phyloP scores from a whole-genome alignment of 2,797 vertebrate species.

The Hoplostethus atlanticus region DNA sequence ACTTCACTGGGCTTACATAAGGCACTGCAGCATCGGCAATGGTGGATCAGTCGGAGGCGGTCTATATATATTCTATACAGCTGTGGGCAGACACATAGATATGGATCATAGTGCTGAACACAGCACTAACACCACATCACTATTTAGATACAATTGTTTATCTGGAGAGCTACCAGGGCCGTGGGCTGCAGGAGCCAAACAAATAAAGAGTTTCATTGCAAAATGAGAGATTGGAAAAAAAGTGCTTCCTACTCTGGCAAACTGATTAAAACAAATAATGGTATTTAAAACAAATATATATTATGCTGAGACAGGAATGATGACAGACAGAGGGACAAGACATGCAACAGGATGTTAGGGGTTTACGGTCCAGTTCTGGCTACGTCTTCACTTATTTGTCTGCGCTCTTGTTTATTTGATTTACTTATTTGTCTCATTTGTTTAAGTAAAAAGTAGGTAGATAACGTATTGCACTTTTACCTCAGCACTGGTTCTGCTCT shows the following conservation, averaged over 20 bases:
- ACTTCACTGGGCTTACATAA: conserved; percentile 73
- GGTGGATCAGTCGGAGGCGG: conserved; percentile 42
- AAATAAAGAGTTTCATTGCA: conserved; percentile 16
- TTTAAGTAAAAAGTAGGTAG: no score
- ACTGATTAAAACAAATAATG: conserved; percentile 30
- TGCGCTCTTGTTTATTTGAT: no score
- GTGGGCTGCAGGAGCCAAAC: no score
- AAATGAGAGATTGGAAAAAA: conserved; percentile 26
- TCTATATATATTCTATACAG: conserved; percentile 26
- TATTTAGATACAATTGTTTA: conserved; percentile 41
- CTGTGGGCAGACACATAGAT: conserved; percentile 49
- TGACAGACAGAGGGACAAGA: no score
- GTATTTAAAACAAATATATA: background rate
- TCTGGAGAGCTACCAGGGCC: conserved; percentile 25
- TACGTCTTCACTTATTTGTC: no score
- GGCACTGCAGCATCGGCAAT: conserved; percentile 60
- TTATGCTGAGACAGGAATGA: no score
- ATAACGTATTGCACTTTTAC: no score
- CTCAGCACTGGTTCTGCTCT: no score
- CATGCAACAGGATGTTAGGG: no score
- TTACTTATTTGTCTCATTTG: no score
- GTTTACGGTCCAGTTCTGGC: no score
- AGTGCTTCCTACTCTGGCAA: conserved; percentile 19
- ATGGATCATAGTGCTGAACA: conserved; percentile 54
- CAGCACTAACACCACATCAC: conserved; percentile 52